Base-by-base conservation (phyloP, 2,888 invertebrate genomes). In the Macrophya alboannulata region DNA sequence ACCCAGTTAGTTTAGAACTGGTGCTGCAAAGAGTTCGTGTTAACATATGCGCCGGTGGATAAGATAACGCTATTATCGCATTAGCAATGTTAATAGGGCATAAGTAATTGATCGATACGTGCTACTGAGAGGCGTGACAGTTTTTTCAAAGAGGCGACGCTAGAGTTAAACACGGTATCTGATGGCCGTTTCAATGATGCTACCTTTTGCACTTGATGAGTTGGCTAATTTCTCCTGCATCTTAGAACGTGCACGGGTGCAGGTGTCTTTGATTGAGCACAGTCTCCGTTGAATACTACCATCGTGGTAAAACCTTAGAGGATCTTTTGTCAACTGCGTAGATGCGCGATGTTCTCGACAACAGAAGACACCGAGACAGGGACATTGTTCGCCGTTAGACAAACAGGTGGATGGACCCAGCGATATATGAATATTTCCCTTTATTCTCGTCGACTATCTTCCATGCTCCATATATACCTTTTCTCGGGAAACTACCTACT, bases 381-480 rank as follows among this genome's bases (percentile, higher is more conserved):
- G 76, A 77, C 51, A 77, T 77, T 77, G 51, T 77, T 77, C 77
- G n/a, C 31, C 31, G 37, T 51, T 55, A 37, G 77, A 77, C 55
- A 77, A 77, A 77, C 55, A 37, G 77, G 77, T 77, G 48, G 77
- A 77, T 31, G 77, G 31, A 77, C 55, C 77, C 31, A 51, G 21
- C 77, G 55, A 37, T 77, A 77, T 17, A 77, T 51, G 48, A 77
- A 51, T 77, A 77, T 77, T 77, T 77, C 77, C 77, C 55, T 77
- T 51, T 31, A 77, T 77, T 77, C 74, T 51, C 55, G 17, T n/a
- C 25, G 77, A 77, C 77, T 55, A 17, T 74, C 55, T 21, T 31
- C 51, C 17, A 25, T 21, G 45, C 48, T 51, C 12, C 17, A 62
- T 62, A 25, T 72, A 72, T n/a, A 71, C 31, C n/a, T 40, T 25